These are phyloP conservation scores for Laticauda laticaudata DNA, from an alignment of 2,113 vertebrate species.

Conservation along the genomic window DNA sequence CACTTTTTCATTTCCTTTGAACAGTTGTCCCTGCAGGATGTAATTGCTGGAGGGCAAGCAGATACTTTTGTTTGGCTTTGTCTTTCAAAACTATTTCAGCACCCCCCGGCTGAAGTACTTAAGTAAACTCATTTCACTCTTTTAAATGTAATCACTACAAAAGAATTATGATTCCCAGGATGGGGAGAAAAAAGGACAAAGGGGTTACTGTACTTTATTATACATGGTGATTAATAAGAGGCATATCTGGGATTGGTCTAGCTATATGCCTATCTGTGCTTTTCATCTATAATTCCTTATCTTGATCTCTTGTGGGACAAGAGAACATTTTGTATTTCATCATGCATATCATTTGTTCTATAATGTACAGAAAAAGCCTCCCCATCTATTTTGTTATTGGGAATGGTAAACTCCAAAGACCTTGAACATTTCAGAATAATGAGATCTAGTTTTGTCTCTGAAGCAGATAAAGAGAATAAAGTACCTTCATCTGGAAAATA, in stretches of 20 bases:
- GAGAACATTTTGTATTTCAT: not conserved
- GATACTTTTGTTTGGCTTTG: constrained; percentile 45
- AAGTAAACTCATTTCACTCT: constrained; percentile 11
- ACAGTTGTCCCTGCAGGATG: constrained; percentile 12
- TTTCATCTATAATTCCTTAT: not conserved
- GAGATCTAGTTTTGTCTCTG: not conserved
- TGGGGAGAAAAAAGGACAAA: not conserved
- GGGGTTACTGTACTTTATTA: not conserved
- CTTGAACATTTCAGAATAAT: not conserved
- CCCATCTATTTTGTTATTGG: not conserved
- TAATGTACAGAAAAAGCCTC: not conserved
- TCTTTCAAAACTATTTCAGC: constrained; percentile 36
- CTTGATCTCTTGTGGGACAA: not conserved
- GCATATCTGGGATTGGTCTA: not conserved
- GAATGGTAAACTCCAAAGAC: not conserved
- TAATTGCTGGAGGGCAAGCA: not conserved
- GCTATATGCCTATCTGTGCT: not conserved
- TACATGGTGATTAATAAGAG: not conserved
- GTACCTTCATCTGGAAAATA: not conserved
- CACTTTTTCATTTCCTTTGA: fast-evolving
- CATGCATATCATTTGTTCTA: not conserved
- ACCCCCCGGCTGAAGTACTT: constrained; percentile 35
- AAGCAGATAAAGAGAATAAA: not conserved
- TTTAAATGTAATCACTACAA: not conserved
- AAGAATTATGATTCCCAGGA: not conserved